Base-by-base conservation (phyloP, 2,797 vertebrate genomes). In the Sylvia borin region DNA sequence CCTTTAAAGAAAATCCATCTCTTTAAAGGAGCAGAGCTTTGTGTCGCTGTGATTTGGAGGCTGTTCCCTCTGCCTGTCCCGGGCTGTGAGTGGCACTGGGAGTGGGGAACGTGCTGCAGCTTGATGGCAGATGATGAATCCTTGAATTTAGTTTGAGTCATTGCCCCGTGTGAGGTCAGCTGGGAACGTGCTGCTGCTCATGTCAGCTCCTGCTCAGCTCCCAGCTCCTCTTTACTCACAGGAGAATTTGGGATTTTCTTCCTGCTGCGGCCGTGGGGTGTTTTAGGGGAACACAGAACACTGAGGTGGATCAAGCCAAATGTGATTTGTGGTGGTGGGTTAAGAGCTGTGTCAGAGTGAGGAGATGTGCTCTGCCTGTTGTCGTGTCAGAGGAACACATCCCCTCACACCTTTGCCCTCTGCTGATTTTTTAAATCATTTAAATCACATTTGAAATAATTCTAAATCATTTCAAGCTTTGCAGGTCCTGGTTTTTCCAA, bases 161-260 rank as follows among this genome's bases (percentile, higher is more conserved):
- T 42, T 76, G n/a, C 68, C 38, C 9, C 16, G 7, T 5, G 90
- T 95, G 92, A 97, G 96, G 70, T 96, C 95, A 97, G 87, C 58
- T 32, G 76, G 95, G 91, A 96, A 96, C 95, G 95, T 97, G 96
- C 96, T 62, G 83, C 79, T 66, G 10, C 82, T 88, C 95, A 91
- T 81, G 95, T 91, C 75, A 82, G 13, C 91, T 89, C 24, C 72
- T 50, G 81, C 88, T 81, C 4, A 1, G 18, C 93, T 84, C 29
- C 19, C 8, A 13, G 78, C 40, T 40, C 18, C n/a, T 88, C 87
- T 60, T 66, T 32, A 11, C 81, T 89, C 77, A 14, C 42, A 0
- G 50, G 1, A 21, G 54, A 31, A 64, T 73, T 48, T 9, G 60
- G 32, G 21, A 43, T 67, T 76, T 76, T 73, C 53, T 70, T 76